These are phyloP conservation scores for Zelostemma sp. DNA, from an alignment of 1,140 invertebrate genomes.

Conservation along the genomic window DNA sequence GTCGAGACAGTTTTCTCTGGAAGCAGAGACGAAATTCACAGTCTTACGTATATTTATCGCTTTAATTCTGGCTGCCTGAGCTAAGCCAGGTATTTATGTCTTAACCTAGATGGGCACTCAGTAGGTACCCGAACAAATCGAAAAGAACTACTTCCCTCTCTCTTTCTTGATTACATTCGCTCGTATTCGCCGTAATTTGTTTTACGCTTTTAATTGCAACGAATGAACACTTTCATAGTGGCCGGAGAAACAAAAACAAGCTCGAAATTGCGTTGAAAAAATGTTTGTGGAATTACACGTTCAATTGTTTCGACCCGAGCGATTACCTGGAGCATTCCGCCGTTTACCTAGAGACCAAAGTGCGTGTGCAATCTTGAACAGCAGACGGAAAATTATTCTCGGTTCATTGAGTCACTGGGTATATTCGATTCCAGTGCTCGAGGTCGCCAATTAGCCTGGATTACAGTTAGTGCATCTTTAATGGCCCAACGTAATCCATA, in stretches of 20 bases:
- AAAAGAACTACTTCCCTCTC: constrained; percentile 30
- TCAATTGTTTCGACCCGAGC: no score
- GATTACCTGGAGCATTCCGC: no score
- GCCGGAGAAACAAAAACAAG: background rate
- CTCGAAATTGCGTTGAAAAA: background rate
- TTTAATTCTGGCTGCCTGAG: constrained; percentile 55
- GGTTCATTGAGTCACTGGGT: constrained; percentile 15
- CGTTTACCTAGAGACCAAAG: background rate
- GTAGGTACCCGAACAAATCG: constrained; percentile 46
- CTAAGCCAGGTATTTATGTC: constrained; percentile 58
- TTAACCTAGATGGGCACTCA: constrained; percentile 50
- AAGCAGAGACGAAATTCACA: constrained; percentile 16
- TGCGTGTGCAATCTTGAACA: constrained; percentile 10
- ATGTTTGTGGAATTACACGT: background rate
- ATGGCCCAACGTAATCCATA: constrained; percentile 10
- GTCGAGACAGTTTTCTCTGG: constrained; percentile 15
- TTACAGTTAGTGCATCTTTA: constrained; percentile 3
- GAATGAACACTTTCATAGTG: background rate
- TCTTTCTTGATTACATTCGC: constrained; percentile 39
- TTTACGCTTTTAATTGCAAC: background rate
- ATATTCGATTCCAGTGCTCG: constrained; percentile 18
- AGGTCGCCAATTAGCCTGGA: background rate
- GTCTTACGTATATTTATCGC: constrained; percentile 56
- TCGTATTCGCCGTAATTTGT: constrained; percentile 17
- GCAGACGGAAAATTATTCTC: constrained; percentile 22